Base-by-base conservation (phyloP, 2,797 vertebrate species). In the Crypturellus tataupa region DNA sequence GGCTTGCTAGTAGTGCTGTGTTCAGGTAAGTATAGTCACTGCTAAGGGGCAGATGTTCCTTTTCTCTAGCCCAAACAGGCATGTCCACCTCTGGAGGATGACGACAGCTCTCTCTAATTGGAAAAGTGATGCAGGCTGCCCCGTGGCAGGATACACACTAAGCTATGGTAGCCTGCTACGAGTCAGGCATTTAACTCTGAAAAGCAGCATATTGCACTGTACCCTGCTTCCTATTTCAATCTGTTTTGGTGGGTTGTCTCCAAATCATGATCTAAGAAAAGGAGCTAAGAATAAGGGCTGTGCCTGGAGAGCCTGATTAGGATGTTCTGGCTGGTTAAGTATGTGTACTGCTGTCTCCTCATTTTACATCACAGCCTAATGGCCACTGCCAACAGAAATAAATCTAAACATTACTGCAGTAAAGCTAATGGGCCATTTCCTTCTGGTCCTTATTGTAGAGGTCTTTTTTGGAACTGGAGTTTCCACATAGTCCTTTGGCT, bases 241-340 rank as follows among this genome's bases (percentile, higher is more conserved):
- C 60, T 80, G 60, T 12, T 87, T 75, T 27, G 21, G 49, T 87
- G 79, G 40, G 55, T 75, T 76, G 42, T 37, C 40, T 95, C 62
- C 58, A 80, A 78, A 55, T 51, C 14, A 18, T 18, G 40, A 58
- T 31, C 31, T 20, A 8, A 59, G 15, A 64, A 72, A 87, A 77
- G 24, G 24, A 60, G 51, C 39, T 42, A 6, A 72, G 53, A 63
- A 49, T 63, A 76, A 81, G 39, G 0, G 1, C 44, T 64, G 37
- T 75, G n/a, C 60, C 64, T 78, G 58, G 29, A 59, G 31, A 49
- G 53, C 77, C 59, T 56, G 87, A 42, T 67, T 60, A 85, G 69
- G 59, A 7, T 90, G 72, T 93, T 83, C 51, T 91, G 92, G 55
- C 62, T 89, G 80, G 24, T 53, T 73, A 56, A 51, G 56, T 62